Conservation (phyloP, 1,140 invertebrate species). For the Apis florea region DNA sequence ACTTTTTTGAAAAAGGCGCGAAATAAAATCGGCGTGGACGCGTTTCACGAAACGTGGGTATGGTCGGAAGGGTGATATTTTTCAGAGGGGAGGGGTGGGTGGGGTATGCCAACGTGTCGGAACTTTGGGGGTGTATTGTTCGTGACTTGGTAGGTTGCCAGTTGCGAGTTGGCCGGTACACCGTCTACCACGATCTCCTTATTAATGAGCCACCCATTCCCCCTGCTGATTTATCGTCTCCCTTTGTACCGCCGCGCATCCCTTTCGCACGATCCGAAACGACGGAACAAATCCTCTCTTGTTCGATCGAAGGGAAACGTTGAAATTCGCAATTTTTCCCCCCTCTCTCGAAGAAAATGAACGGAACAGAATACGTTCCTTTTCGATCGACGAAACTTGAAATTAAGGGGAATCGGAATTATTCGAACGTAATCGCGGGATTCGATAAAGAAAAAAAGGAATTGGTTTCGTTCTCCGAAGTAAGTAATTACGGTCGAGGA, state of each 20-base stretch:
- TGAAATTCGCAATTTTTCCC: no score
- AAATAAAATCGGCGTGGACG: neutral
- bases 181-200: constrained; percentile 48
- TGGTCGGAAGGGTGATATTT: constrained; percentile 30
- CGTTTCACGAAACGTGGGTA: neutral
- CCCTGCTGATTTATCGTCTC: constrained; percentile 59
- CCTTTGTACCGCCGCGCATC: constrained; percentile 36
- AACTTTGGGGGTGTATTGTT: constrained; percentile 64
- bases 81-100: neutral
- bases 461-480: no score
- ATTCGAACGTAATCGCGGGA: no score
- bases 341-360: no score
- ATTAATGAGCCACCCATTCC: constrained; percentile 61
- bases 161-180: constrained; percentile 28
- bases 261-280: neutral
- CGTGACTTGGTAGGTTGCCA: constrained; percentile 64
- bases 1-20: neutral
- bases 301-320: no score
- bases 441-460: neutral
- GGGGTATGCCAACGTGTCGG: constrained; percentile 53
- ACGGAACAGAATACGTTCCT: no score
- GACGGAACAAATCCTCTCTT: no score
- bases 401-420: no score
- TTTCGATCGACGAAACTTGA: no score
- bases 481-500: no score